phyloP scores from a whole-genome alignment of 1,140 invertebrate species.

The Daktulosphaira vitifoliae region DNA sequence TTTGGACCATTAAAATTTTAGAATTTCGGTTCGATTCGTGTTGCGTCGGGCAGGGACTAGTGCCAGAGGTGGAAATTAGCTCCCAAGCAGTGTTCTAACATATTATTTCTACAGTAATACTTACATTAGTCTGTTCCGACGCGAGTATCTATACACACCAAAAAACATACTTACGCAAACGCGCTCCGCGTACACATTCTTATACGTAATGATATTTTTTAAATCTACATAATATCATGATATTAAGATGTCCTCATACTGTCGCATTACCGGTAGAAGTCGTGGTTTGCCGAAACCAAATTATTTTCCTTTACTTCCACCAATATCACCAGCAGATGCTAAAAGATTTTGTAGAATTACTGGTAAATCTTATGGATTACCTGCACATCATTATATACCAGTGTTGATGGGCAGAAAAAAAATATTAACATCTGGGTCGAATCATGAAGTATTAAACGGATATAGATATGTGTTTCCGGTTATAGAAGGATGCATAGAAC shows the following conservation, averaged over 20 bases:
- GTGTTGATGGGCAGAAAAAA: constrained; percentile 48
- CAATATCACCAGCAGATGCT: constrained; percentile 69
- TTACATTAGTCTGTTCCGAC: constrained; percentile 30
- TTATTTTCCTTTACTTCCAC: constrained; percentile 71
- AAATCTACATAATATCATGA: neutral
- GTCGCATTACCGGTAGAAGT: constrained; percentile 71
- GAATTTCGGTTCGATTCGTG: constrained; percentile 32
- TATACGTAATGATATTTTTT: neutral
- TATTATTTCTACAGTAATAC: constrained; percentile 24
- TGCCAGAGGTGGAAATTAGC: constrained; percentile 30
- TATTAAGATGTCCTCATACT: constrained; percentile 48
- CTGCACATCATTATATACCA: constrained; percentile 70
- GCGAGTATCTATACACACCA: constrained; percentile 15
- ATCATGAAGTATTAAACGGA: constrained; percentile 53
- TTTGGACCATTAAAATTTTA: constrained; percentile 26
- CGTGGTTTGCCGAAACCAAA: constrained; percentile 70
- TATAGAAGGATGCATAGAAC: constrained; percentile 54
- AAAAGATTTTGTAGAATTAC: constrained; percentile 71
- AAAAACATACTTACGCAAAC: neutral
- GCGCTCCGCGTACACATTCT: neutral
- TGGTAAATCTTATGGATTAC: constrained; percentile 65
- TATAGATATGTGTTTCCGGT: constrained; percentile 65
- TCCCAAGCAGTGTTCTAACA: constrained; percentile 17
- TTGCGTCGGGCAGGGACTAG: constrained; percentile 13
- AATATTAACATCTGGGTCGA: constrained; percentile 44